Evolutionary conservation across 2,113 vertebrate species (phyloP), one percentile per base, ranked within the genome.

Genomic region (Vimba vimba): DNA sequence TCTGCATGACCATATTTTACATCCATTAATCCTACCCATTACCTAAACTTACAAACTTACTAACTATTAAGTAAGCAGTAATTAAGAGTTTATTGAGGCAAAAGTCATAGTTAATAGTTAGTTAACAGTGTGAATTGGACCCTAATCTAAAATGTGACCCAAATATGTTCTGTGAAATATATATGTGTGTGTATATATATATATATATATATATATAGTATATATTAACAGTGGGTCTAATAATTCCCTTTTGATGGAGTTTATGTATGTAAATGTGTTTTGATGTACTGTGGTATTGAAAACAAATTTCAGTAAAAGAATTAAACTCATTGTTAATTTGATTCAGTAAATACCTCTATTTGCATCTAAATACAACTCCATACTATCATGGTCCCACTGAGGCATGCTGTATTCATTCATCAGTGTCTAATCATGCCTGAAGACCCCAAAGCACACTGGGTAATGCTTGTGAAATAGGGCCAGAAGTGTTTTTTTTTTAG

Each of bases 401-500:
- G 33, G 68, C 33, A 71, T 0, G 3, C 73, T 75, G 73, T 75
- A 25, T 75, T 75, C 12, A 21, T 33, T 2, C 68, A 71, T 71
- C 74, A 76, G 47, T 30, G 74, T 76, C 7, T 52, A 76, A 82
- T 33, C 43, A 52, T 66, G 15, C 39, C 60, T 21, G 39, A 81
- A 68, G 13, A 62, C 13, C 59, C 23, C 36, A 64, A 15, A 82
- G 62, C 43, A 50, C n/a, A 50, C 39, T 52, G 43, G 62, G 62
- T 68, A 52, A 66, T 82, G 59, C 39, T 47, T 62, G 12, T 82
- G 27, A 82, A 68, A 82, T 52, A 55, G 45, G 15, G 45, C 27
- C 19, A 82, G 21, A 55, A 52, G 62, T 15, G 11, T 39, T n/a
- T 1, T 64, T 57, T 45, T 43, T 60, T 33, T 47, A 43, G 47